Evolutionary conservation across 2,888 invertebrate species (phyloP), one percentile per base, ranked within the genome.

Genomic region (Macrosoma leucophasiata): DNA sequence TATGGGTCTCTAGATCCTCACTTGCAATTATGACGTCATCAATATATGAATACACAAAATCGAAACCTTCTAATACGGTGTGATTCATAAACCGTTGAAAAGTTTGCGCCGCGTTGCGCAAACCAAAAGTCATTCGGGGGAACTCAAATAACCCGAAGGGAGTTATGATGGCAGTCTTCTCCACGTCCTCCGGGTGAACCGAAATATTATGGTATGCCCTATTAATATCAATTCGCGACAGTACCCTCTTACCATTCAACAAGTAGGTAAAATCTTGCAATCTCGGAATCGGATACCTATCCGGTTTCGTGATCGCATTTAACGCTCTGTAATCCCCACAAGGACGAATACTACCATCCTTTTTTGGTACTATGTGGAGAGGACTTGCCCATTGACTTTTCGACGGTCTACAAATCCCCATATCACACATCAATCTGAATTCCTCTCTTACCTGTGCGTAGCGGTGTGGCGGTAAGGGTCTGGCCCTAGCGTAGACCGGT

Each of bases 301-400:
- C 41, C 1, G 34, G 37, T 15, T 20, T 18, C 1, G 42, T 46
- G 12, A 42, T 27, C 4, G 33, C 25, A n/a, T 43, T 43, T 11
- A 43, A 12, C 4, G 23, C 4, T 21, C 36, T 15, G 23, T 46
- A 42, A 23, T 42, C 46, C 1, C 68, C 68, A 33, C 68, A 66
- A 7, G 28, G 30, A 4, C 48, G 43, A 24, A 52, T n/a, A 1
- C 24, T 17, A 1, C 49, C 49, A 9, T 53, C 35, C 10, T 52
- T 48, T 18, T 59, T 65, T 20, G 27, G 37, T 1, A 48, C 55
- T 0, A 50, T 35, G 15, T 50, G 49, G 8, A 76, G 35, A 1
- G 44, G 50, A 17, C 43, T 39, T 32, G 12, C 42, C 46, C 46
- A 48, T 2, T 33, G 39, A 15, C 43, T 45, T 8, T 41, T 43